Evolutionary conservation across 2,888 invertebrate genomes (phyloP).

Genomic region (Rotaria macrura): DNA sequence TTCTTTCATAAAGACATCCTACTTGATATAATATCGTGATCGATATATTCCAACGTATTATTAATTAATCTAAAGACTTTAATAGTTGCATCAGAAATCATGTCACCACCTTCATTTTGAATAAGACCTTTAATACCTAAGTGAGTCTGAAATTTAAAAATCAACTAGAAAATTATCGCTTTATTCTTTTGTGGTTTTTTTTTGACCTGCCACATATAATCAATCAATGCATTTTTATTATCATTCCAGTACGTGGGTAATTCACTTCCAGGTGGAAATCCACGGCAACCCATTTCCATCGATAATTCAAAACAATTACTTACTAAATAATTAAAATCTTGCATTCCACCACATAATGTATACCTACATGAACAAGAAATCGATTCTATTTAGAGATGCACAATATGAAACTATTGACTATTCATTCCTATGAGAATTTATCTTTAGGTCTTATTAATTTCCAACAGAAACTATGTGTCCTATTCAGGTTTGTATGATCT

Average conservation of each 20-base stretch:
- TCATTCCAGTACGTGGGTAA: conserved; percentile 65
- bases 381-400: too few species aligned
- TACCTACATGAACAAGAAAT: neutral
- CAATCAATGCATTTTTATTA: conserved; percentile 64
- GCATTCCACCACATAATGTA: conserved; percentile 58
- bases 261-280: conserved; percentile 60
- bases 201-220: conserved; percentile 63
- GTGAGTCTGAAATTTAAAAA: conserved; percentile 37
- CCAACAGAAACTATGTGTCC: too few species aligned
- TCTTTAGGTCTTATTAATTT: too few species aligned
- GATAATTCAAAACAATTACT: conserved; percentile 79
- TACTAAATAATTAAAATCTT: conserved; percentile 78
- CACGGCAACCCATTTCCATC: conserved; percentile 71
- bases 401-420: too few species aligned
- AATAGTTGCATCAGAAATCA: conserved; percentile 18
- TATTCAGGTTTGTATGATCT: too few species aligned
- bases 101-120: neutral
- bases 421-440: too few species aligned
- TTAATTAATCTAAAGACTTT: neutral
- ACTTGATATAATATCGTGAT: conserved; percentile 30
- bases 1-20: neutral
- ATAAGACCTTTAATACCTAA: conserved; percentile 40
- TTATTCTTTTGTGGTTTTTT: neutral
- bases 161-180: neutral
- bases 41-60: conserved; percentile 6